These are phyloP conservation scores for Rhineura floridana DNA, from an alignment of 2,113 vertebrate species.

Conservation along the genomic window DNA sequence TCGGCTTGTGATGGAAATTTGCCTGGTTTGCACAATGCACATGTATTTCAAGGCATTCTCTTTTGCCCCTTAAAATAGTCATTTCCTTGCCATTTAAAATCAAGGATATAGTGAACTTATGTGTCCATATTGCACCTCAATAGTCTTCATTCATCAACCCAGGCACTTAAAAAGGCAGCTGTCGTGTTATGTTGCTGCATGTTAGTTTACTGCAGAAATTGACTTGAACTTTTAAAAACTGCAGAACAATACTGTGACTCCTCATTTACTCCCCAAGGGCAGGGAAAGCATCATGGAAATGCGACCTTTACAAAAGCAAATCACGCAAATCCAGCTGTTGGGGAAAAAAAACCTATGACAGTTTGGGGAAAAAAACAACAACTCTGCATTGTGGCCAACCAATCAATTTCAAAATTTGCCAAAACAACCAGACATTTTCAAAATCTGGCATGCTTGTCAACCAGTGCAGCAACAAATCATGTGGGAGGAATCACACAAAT, in stretches of 20 bases:
- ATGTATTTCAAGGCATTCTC: not conserved
- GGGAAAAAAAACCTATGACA: not conserved
- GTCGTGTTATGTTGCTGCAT: not conserved
- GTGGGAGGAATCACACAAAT: not conserved
- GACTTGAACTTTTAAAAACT: not conserved
- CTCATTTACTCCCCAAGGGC: not conserved
- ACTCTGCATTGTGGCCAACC: not conserved
- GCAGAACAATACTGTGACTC: not conserved
- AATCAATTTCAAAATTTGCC: too few species aligned
- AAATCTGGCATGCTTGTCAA: too few species aligned
- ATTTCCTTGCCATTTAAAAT: not conserved
- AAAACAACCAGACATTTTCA: too few species aligned
- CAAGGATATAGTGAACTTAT: not conserved
- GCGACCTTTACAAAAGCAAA: not conserved
- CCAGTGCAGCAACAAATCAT: not conserved
- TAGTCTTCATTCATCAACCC: not conserved
- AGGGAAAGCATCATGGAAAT: not conserved
- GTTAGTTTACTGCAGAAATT: not conserved
- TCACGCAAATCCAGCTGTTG: not conserved
- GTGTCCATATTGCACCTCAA: not conserved
- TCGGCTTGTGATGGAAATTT: too few species aligned
- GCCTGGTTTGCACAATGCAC: not conserved
- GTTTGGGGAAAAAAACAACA: not conserved
- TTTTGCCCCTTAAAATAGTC: not conserved
- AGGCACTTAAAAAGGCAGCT: not conserved